phyloP scores from a whole-genome alignment of 2,888 invertebrate species.

The Lycaena phlaeas region DNA sequence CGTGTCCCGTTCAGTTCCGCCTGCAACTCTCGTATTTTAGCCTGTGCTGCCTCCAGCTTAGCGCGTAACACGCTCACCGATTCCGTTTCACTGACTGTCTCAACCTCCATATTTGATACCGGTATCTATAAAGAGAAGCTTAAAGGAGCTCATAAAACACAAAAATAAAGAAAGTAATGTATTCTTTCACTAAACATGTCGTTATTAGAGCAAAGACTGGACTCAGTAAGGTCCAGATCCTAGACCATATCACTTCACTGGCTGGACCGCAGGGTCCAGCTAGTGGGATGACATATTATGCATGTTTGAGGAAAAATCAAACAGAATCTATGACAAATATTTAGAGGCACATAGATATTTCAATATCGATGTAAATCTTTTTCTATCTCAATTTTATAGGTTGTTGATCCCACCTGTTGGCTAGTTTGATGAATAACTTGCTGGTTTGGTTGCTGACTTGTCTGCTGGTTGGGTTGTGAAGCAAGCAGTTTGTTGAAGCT shows the following conservation, averaged over 20 bases:
- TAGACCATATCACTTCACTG: no score
- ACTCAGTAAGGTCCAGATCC: background rate
- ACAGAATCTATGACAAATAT: no score
- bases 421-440: conserved; percentile 1
- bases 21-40: conserved; percentile 23
- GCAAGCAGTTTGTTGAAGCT: conserved; percentile 41
- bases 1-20: conserved; percentile 24
- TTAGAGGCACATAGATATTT: background rate
- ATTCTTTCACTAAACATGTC: no score
- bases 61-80: no score
- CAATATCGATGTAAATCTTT: no score
- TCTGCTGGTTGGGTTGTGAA: conserved; percentile 14
- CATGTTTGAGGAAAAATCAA: no score
- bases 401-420: background rate
- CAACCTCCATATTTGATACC: background rate
- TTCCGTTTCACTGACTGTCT: conserved; percentile 1
- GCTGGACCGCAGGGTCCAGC: no score
- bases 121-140: background rate
- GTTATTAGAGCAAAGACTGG: no score
- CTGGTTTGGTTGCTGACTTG: background rate
- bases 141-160: no score
- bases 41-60: conserved; percentile 32
- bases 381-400: no score
- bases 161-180: background rate
- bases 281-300: no score